Evolutionary conservation across 2,113 vertebrate genomes (phyloP).

Genomic region (Odontophorus gujanensis): DNA sequence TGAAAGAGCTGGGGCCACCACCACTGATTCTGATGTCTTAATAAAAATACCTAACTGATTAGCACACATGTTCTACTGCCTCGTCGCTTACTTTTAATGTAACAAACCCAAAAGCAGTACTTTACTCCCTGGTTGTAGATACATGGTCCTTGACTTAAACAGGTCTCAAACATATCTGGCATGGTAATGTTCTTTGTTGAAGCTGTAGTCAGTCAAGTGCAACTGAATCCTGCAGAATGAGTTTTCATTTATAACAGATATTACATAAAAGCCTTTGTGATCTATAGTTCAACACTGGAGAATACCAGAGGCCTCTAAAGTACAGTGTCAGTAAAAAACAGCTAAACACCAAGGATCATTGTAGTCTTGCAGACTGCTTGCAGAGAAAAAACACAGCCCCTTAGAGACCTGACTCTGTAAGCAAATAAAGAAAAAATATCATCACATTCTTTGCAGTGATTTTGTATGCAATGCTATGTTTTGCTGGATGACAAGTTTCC

Average conservation of each 20-base stretch:
- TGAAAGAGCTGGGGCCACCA: no score
- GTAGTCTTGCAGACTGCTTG: not conserved
- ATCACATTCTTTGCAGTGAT: not conserved
- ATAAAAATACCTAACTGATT: not conserved
- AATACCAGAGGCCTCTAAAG: not conserved
- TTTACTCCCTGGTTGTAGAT: not conserved
- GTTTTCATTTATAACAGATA: slow-evolving; percentile 23
- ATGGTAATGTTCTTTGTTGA: slow-evolving; percentile 6
- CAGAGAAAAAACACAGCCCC: not conserved
- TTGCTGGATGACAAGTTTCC: slow-evolving; percentile 25
- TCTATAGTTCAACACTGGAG: slow-evolving; percentile 29
- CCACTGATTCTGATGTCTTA: no score
- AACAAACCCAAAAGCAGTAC: not conserved
- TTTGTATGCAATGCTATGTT: not conserved
- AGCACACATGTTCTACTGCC: not conserved
- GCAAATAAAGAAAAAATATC: not conserved
- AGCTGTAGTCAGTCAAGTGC: not conserved
- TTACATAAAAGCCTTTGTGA: slow-evolving; percentile 48
- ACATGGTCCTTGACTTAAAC: not conserved
- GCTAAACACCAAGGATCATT: not conserved
- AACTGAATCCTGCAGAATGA: slow-evolving; percentile 27
- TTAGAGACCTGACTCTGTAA: not conserved
- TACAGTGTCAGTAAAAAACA: slow-evolving; percentile 3
- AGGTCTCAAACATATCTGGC: not conserved
- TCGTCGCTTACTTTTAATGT: not conserved